Evolutionary conservation across 2,797 vertebrate species (phyloP), one percentile per base, ranked within the genome.

Genomic region (Manis crassicaudata): DNA sequence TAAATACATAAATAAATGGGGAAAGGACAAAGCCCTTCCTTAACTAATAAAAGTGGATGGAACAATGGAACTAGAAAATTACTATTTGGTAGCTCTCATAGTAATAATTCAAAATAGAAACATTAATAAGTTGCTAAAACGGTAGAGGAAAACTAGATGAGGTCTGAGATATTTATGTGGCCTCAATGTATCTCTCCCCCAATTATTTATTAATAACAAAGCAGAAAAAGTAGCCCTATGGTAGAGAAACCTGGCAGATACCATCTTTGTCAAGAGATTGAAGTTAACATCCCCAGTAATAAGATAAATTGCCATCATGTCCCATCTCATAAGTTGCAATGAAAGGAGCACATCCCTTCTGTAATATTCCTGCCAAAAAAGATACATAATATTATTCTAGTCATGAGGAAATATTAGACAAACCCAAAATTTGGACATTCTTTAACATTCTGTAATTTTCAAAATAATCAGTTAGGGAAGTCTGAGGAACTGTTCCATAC

Each of bases 61-160:
- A 92, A 40, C 81, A 82, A 75, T 94, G 20, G 32, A 89, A 75
- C 73, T 92, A 68, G 80, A 70, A 96, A 92, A 80, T 75, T 88
- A 25, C 20, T 56, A 10, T 62, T 92, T 75, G 17, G 68, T 70
- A 62, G 29, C 20, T 83, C 20, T 77, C 29, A 29, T 11, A 72
- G n/a, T 77, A 83, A 72, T 95, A 52, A 80, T 88, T 84, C 52
- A 80, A 11, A 25, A 80, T 46, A 84, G n/a, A 90, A 85, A 54
- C 43, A 37, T 76, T 76, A 86, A 17, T 81, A 43, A 46, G 58
- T 23, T 85, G 80, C 18, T 54, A 92, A 85, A 80, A 75, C 27
- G 13, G 21, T 93, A 18, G 63, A 84, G 65, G 18, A 88, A 79
- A 95, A 25, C 63, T 76, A 62, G 46, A 63, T 76, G 35, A 89